Base-by-base conservation (phyloP, 2,113 vertebrate genomes). In the Erpornis zantholeuca region DNA sequence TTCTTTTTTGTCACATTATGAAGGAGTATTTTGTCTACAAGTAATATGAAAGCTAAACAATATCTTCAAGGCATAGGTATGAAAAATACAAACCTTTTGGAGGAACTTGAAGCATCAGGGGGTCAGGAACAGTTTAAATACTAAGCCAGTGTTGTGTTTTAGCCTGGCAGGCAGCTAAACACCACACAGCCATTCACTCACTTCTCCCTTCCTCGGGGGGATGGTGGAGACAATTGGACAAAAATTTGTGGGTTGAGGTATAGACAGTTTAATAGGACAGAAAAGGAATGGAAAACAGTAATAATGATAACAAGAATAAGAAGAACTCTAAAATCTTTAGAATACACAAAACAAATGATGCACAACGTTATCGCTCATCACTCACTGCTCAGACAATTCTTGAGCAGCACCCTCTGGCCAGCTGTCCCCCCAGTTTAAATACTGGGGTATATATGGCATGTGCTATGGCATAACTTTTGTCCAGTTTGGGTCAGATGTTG, bases 91-190 rank as follows among this genome's bases (percentile, higher is more conserved):
- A 88, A 80, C 27, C 40, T n/a, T 8, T 21, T 70, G 42, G 52
- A 93, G 79, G 76, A 93, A 76, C 35, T 71, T 31, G 33, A 66
- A 93, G 52, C 47, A 95, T 82, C 80, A 73, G 76, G 35, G 56
- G 50, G 42, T 63, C 54, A 66, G 64, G 35, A 88, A 81, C n/a
- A 86, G 45, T 60, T 63, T 86, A 77, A 86, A 88, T 47, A 77
- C 35, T 66, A 83, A 88, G 18, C 3, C 56, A 33, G 22, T 9
- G 35, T 8, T 50, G 23, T 56, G 54, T 50, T 86, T 76, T 50
- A 69, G 44, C 19, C 35, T 63, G 61, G 35, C 14, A 63, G 60
- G 40, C 69, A 92, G 16, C 33, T 81, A 10, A 92, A 50, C 7
- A 56, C 11, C 54, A 56, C 33, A 69, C 3, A 49, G 35, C 11